Conservation (phyloP, 1,140 invertebrate species). For the Polypedilum pembai region DNA sequence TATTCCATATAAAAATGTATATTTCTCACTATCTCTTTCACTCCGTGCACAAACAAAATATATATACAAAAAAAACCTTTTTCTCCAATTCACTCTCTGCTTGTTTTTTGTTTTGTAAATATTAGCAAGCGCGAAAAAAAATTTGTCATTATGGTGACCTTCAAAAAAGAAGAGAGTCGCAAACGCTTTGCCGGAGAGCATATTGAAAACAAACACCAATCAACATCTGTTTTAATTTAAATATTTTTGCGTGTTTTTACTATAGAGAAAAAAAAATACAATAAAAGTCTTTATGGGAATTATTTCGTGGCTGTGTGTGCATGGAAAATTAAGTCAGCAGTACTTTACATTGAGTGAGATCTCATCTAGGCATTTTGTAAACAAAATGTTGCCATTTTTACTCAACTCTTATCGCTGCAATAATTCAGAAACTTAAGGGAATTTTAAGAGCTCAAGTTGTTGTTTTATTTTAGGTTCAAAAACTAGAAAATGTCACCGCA, state of each 20-base stretch:
- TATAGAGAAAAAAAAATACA: neutral
- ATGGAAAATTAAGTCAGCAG: conserved; percentile 11
- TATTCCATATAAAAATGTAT: neutral
- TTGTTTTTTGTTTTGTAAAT: conserved; percentile 9
- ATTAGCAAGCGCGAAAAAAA: conserved; percentile 15
- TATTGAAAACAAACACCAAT: conserved; percentile 26
- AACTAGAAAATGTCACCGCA: too few species aligned
- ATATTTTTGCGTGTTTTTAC: conserved; percentile 5
- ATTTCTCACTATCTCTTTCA: conserved; percentile 9
- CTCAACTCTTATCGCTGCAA: too few species aligned
- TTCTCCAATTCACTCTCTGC: neutral
- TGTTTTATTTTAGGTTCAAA: too few species aligned
- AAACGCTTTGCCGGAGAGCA: neutral
- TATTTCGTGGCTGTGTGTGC: neutral
- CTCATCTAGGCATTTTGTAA: too few species aligned
- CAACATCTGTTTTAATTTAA: conserved; percentile 27
- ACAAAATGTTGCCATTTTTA: too few species aligned
- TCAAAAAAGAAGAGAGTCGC: neutral
- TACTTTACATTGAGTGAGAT: conserved; percentile 10
- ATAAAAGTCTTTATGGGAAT: neutral
- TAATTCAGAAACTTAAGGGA: too few species aligned
- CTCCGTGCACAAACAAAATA: neutral
- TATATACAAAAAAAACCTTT: too few species aligned
- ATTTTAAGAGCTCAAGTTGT: too few species aligned
- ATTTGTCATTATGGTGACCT: conserved; percentile 26